Conservation (phyloP, 1,140 invertebrate genomes). For the Drosophila neocordata region DNA sequence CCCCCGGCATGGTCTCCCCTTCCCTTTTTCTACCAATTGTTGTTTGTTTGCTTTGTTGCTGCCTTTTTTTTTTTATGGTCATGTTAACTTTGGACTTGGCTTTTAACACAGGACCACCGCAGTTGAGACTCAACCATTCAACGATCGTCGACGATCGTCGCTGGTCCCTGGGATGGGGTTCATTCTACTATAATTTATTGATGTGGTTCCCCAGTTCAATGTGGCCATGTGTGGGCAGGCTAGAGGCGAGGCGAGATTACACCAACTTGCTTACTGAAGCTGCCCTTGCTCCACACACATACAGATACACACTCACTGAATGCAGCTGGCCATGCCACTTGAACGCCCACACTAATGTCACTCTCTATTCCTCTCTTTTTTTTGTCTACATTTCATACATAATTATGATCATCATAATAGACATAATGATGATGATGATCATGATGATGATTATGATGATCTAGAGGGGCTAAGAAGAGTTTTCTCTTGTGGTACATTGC, state of each 20-base stretch:
- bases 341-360: slow-evolving; percentile 53
- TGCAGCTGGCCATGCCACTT: slow-evolving; percentile 41
- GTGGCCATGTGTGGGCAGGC: slow-evolving; percentile 63
- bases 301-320: not conserved
- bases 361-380: slow-evolving; percentile 4
- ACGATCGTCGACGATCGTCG: slow-evolving; percentile 49
- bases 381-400: not conserved
- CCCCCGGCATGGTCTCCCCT: not conserved
- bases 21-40: slow-evolving; percentile 22
- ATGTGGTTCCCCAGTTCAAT: slow-evolving; percentile 41
- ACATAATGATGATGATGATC: not conserved
- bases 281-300: slow-evolving; percentile 31
- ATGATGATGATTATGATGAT: not conserved
- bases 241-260: slow-evolving; percentile 48
- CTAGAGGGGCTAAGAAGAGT: no score
- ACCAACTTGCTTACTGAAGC: slow-evolving; percentile 38
- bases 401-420: not conserved
- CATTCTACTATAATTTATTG: slow-evolving; percentile 80
- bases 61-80: slow-evolving; percentile 69
- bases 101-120: slow-evolving; percentile 71
- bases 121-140: slow-evolving; percentile 28
- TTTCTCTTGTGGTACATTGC: no score
- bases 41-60: slow-evolving; percentile 47
- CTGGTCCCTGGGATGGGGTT: slow-evolving; percentile 44
- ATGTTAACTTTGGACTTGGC: slow-evolving; percentile 80